A percentile compares a stretch with the other conserved stretches of the same genome.
Evolutionary conservation across 2,797 vertebrate species (phyloP).

Genomic region (Euphonia xanthogaster): DNA sequence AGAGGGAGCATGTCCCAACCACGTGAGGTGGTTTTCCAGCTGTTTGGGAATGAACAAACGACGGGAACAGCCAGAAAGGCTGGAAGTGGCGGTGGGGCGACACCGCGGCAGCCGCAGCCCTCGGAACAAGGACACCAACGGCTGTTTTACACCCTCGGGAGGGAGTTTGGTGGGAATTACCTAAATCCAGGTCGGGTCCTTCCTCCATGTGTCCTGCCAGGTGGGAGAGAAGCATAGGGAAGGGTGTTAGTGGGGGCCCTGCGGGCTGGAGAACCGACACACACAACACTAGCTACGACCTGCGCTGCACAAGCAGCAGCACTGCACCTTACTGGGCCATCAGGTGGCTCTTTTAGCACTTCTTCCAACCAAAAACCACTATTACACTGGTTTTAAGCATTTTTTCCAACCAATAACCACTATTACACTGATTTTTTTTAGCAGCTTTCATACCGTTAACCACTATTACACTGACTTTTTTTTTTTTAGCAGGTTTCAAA

Average conservation of each 20-base stretch:
- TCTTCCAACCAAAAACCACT: conserved; percentile 67
- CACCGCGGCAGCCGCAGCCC: fast-evolving
- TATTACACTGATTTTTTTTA: not conserved
- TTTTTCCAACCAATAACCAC: not conserved
- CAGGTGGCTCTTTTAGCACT: conserved; percentile 62
- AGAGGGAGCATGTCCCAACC: not conserved
- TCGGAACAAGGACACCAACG: fast-evolving
- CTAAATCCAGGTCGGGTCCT: conserved; percentile 90
- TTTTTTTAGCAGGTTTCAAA: conserved; percentile 43
- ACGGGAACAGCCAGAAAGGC: fast-evolving
- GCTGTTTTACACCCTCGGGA: not conserved
- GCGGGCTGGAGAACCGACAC: conserved; percentile 71
- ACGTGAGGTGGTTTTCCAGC: fast-evolving
- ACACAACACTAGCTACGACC: conserved; percentile 78
- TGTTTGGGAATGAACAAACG: not conserved
- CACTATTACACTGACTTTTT: not conserved
- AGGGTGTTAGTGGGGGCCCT: conserved; percentile 70
- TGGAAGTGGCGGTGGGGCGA: fast-evolving
- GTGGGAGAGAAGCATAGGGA: conserved; percentile 70
- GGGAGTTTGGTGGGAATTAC: conserved; percentile 64
- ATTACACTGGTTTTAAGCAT: conserved; percentile 29
- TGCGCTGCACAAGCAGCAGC: conserved; percentile 68
- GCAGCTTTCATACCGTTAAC: conserved; percentile 68
- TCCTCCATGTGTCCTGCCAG: conserved; percentile 90
- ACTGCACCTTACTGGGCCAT: conserved; percentile 62